Base-by-base conservation (phyloP, 2,888 invertebrate species). In the Drosophila falleni region DNA sequence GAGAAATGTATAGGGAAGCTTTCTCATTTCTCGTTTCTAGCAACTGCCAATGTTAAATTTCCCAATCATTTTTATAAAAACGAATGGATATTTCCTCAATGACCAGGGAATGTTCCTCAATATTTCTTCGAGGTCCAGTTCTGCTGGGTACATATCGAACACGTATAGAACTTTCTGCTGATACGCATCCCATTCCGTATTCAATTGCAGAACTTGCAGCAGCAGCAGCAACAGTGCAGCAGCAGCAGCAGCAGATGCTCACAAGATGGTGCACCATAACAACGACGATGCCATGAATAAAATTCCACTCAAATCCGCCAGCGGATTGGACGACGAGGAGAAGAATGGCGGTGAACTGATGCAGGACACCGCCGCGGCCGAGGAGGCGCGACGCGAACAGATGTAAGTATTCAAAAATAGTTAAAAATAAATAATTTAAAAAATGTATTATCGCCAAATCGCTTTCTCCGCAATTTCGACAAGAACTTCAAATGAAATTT, bases 211-310 rank as follows among this genome's bases (percentile, higher is more conserved):
- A 31, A 44, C 55, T 60, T 33, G 75, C 67, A 55, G 33, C 68
- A 49, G 19, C 61, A 47, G 55, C 56, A 53, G 42, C 68, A 53
- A 16, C 74, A 46, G 55, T 62, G 47, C 70, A 44, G 61, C 60
- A 31, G 56, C 65, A 49, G 58, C 69, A 54, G 61, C 86, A 82
- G 73, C 88, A 80, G 91, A 91, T 90, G 91, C 89, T 72, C 83
- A 76, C 77, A 91, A 91, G 80, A 91, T 91, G 91, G 90, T 91
- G 76, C 88, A 90, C 89, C 89, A 89, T 79, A 90, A 74, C 78
- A 91, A 90, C 58, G 91, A 91, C 66, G 91, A 91, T 87, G 89
- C 87, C 61, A 90, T 91, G 90, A 91, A 91, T 64, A 91, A 91
- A 83, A 91, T 91, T 74, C 91, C 91, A 78, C 75, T 91, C 44